Percentiles rank a stretch among this genome's conserved stretches.
phyloP scores from a whole-genome alignment of 2,113 vertebrate species.

The Xerus inauris region DNA sequence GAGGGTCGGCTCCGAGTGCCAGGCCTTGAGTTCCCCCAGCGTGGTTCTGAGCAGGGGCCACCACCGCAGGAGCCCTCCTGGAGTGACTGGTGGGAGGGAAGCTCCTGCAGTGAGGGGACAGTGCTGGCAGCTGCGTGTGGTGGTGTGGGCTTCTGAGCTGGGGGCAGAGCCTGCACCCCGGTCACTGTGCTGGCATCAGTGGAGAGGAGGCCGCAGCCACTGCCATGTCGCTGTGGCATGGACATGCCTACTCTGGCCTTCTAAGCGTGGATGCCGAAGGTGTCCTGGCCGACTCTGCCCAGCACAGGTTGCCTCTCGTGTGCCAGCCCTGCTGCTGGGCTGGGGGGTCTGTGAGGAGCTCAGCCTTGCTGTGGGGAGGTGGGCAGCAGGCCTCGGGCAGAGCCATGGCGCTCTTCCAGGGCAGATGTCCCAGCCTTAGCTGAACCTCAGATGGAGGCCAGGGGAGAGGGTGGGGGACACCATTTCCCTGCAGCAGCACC shows the following conservation, averaged over 20 bases:
- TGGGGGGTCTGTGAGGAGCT: not conserved
- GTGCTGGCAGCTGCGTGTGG: not conserved
- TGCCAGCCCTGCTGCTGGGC: not conserved
- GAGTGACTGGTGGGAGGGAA: not conserved
- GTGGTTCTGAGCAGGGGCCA: not conserved
- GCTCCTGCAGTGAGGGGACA: not conserved
- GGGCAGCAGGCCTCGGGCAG: too few relatives aligned
- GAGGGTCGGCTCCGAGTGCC: not conserved
- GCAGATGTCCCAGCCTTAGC: rapidly evolving
- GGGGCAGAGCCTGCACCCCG: not conserved
- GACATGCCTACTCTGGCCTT: not conserved
- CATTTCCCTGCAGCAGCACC: not conserved
- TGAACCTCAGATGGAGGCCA: not conserved
- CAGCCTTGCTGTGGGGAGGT: not conserved
- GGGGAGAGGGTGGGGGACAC: too few relatives aligned
- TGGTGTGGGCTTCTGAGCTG: not conserved
- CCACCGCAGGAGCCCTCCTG: not conserved
- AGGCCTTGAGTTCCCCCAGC: rapidly evolving
- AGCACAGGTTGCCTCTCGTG: not conserved
- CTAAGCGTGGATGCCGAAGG: not conserved
- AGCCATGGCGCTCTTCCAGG: not conserved
- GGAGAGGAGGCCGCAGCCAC: rapidly evolving
- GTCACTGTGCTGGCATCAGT: rapidly evolving
- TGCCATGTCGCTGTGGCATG: not conserved
- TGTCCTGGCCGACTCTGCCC: too few relatives aligned